Conservation (phyloP, 2,113 vertebrate species). For the Notothenia coriiceps region DNA sequence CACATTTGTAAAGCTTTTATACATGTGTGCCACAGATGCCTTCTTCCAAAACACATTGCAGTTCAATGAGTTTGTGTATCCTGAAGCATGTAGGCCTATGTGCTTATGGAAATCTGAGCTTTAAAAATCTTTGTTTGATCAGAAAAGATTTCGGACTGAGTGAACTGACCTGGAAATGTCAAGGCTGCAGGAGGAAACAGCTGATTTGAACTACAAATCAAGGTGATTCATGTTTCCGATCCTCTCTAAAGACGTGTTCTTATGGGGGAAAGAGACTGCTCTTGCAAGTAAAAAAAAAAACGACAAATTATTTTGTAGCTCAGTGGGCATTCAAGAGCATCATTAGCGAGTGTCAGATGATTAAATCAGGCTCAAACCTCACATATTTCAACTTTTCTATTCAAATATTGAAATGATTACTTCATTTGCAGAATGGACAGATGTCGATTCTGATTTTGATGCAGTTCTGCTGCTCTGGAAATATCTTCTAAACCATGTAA, state of each 20-base stretch:
- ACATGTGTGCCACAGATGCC: constrained; percentile 8
- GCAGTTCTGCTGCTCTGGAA: not conserved
- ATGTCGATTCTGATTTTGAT: not conserved
- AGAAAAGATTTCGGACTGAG: not conserved
- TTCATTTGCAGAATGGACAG: not conserved
- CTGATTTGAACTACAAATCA: constrained; percentile 1
- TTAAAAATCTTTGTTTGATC: constrained; percentile 24
- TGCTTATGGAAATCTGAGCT: constrained; percentile 7
- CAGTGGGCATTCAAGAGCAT: constrained; percentile 2
- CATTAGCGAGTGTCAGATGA: not conserved
- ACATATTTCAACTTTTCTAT: not conserved
- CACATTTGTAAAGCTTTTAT: not conserved
- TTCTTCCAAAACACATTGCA: not conserved
- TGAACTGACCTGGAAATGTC: constrained; percentile 25
- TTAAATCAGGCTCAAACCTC: not conserved
- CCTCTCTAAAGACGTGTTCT: not conserved
- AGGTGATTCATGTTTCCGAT: constrained; percentile 1
- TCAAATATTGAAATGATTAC: not conserved
- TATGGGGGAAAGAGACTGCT: not conserved
- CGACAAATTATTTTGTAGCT: not conserved
- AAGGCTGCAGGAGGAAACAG: not conserved
- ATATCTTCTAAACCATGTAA: not conserved
- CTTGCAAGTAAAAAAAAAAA: not conserved
- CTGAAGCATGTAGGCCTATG: not conserved
- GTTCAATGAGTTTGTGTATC: constrained; percentile 32